These are phyloP conservation scores for Tetragonula clypearis DNA, from an alignment of 1,140 invertebrate genomes.

Conservation along the genomic window DNA sequence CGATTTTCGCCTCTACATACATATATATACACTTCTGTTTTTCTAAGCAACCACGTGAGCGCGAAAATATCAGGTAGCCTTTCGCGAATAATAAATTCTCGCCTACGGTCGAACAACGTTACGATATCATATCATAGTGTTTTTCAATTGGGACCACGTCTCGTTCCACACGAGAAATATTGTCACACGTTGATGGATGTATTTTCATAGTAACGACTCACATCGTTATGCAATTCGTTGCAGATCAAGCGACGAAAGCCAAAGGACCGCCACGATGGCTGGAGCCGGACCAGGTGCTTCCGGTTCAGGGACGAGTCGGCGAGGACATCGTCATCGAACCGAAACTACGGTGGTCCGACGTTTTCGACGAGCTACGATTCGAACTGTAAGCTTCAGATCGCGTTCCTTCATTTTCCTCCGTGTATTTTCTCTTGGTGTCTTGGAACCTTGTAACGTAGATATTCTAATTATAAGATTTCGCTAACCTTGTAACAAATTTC, in stretches of 20 bases:
- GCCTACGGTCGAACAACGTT: not conserved
- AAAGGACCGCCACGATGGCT: constrained; percentile 73
- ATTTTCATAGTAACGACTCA: not conserved
- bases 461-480: not conserved
- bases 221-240: constrained; percentile 21
- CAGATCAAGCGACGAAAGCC: constrained; percentile 61
- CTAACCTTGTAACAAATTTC: constrained; percentile 7
- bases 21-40: constrained; percentile 11
- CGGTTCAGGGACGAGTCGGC: constrained; percentile 63
- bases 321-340: constrained; percentile 74
- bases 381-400: constrained; percentile 71
- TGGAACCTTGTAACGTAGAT: not conserved
- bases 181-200: not conserved
- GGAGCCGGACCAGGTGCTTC: constrained; percentile 67
- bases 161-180: not conserved
- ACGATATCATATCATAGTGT: too few relatives aligned
- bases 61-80: constrained; percentile 49
- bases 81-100: constrained; percentile 49
- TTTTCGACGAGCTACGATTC: constrained; percentile 71
- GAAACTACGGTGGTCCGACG: constrained; percentile 65
- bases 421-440: not conserved
- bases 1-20: constrained; percentile 23
- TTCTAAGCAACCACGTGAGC: constrained; percentile 49
- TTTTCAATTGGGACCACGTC: not conserved
- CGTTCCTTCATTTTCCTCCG: not conserved